Evolutionary conservation across 1,140 invertebrate species (phyloP), one percentile per base, ranked within the genome.

Genomic region (Lucilia cuprina): DNA sequence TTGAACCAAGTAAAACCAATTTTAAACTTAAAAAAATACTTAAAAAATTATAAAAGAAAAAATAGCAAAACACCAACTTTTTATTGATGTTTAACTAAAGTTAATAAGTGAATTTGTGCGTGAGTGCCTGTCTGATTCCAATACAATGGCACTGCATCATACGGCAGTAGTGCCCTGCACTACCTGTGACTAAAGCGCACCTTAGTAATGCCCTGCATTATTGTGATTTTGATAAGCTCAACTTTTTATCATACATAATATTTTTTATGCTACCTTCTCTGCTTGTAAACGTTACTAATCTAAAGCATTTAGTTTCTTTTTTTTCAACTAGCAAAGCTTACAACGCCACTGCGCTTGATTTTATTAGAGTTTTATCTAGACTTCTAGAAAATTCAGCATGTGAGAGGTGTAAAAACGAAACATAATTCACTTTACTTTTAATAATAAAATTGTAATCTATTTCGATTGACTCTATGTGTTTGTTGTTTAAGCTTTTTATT

Each of bases 401-500:
- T 12, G 50, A 60, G 13, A 14, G 0, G 50, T 17, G 50, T n/a
- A 30, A 30, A 30, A 14, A 12, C 0, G 50, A 2, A 25, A 70
- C 21, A 25, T 7, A 60, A 60, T 21, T 70, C 65, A 21, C 65
- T 70, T 70, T 70, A 21, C 65, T 70, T 70, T 60, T 70, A 25
- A 70, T 21, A 70, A 70, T 70, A 70, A 70, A 70, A 70, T 21
- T 70, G 65, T 70, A 70, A 70, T 70, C 65, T 70, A 70, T 12
- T 70, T 70, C 4, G 65, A 70, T 70, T 70, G 65, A 21, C n/a
- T 21, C 65, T 70, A 19, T n/a, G 65, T 70, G 5, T 70, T 70
- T 21, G 10, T 70, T 70, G 10, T 21, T 70, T 0, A 8, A 55
- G 12, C 19, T 70, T 70, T 8, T 25, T 19, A 5, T 21, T 70